Conservation (phyloP, 2,797 vertebrate species). For the Xyrichtys novacula region DNA sequence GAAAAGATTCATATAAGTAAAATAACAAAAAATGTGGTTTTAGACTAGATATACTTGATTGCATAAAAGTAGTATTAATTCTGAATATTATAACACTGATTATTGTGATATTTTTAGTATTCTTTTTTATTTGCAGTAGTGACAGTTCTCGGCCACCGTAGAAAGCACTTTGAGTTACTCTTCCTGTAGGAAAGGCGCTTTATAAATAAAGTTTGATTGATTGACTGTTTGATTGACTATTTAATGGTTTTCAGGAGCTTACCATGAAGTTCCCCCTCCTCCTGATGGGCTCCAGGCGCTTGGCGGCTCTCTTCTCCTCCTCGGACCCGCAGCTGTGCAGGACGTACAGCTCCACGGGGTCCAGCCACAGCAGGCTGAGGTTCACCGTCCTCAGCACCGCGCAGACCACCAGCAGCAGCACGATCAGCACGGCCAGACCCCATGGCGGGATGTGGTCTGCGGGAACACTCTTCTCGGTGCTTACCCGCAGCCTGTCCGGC, state of each 20-base stretch:
- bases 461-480: conserved; percentile 44
- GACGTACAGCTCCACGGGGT: conserved; percentile 91
- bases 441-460: conserved; percentile 78
- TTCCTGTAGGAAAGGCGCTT: too few species aligned
- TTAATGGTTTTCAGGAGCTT: not conserved
- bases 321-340: conserved; percentile 91
- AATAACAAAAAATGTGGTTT: too few species aligned
- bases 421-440: conserved; percentile 78
- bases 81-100: too few species aligned
- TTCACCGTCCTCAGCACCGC: conserved; percentile 85
- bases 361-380: conserved; percentile 88
- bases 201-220: too few species aligned
- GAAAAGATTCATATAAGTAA: too few species aligned
- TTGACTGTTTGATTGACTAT: too few species aligned
- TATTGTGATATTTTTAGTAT: too few species aligned
- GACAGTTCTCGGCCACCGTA: too few species aligned
- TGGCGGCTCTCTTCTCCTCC: conserved; percentile 87
- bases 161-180: too few species aligned
- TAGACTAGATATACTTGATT: too few species aligned
- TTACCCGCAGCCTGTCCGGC: conserved; percentile 75
- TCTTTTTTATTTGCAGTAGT: too few species aligned
- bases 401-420: conserved; percentile 82
- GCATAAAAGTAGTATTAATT: too few species aligned
- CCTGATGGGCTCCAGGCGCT: conserved; percentile 87
- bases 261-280: conserved; percentile 89